Evolutionary conservation across 2,888 invertebrate genomes (phyloP), one percentile per base, ranked within the genome.

Genomic region (Chrysodeixis includens): DNA sequence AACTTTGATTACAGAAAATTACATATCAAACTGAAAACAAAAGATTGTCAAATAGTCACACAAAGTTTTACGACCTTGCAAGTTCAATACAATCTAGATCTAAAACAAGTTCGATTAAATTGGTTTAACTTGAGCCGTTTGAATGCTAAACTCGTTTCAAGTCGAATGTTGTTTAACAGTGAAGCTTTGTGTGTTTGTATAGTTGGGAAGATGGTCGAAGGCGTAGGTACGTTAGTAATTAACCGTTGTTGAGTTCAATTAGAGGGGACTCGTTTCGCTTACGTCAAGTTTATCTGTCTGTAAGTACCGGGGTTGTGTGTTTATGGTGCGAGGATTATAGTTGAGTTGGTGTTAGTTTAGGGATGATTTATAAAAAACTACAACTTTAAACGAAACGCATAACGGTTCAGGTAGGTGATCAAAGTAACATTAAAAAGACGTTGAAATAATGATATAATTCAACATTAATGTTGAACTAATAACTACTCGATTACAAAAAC

Each of bases 71-170:
- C 70, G 66, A 64, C 70, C 70, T 78, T 81, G 69, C 79, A 72
- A 73, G 78, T 81, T 77, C 74, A 73, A 79, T 81, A 76, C 79
- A 79, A 82, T 79, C 83, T 83, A 83, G 79, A 85, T 83, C 78
- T 79, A 79, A 79, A 79, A 83, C 78, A 80, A 80, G 79, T 85
- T 80, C 79, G 76, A 81, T 88, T 82, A 82, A 87, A 86, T 86
- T 83, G 83, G 82, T 86, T 84, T 81, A 88, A 88, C 81, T 87
- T 86, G 76, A 84, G 81, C 78, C 83, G 82, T 88, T 87, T 83
- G 82, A 86, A 86, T 86, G 81, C 82, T 82, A 85, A 87, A 83
- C 85, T 86, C 84, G 85, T 84, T 84, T 83, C 74, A 77, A 85
- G 84, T 87, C 85, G 69, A 82, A 83, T 86, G 85, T 86, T 86